Percentiles rank a stretch among this genome's conserved stretches.
Evolutionary conservation across 2,797 vertebrate genomes (phyloP).

Genomic region (Poecilia gillii): DNA sequence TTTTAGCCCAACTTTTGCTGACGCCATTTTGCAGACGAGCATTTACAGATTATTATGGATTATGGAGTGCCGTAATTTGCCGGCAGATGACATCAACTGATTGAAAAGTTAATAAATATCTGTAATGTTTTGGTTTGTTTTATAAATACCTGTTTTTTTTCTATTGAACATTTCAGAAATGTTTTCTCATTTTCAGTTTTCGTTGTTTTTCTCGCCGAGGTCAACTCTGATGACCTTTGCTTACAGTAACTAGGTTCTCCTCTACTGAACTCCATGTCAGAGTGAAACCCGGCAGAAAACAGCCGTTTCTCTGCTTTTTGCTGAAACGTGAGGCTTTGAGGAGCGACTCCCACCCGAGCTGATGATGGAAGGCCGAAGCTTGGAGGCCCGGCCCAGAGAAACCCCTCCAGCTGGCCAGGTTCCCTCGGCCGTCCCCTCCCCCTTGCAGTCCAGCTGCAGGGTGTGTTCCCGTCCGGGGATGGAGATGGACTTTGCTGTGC

Average conservation of each 20-base stretch:
- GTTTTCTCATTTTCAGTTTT: too few species aligned
- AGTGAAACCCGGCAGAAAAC: neutral
- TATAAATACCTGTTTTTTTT: too few species aligned
- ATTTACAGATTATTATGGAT: too few species aligned
- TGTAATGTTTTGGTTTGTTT: too few species aligned
- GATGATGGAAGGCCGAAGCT: conserved; percentile 85
- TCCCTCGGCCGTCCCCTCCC: conserved; percentile 85
- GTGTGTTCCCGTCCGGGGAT: conserved; percentile 89
- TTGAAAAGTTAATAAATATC: too few species aligned
- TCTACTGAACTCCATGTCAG: neutral
- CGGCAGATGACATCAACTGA: too few species aligned
- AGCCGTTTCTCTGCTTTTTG: neutral
- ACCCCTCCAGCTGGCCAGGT: conserved; percentile 68
- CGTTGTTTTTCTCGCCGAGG: too few species aligned
- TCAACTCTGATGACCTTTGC: too few species aligned
- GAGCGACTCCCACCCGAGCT: conserved; percentile 83
- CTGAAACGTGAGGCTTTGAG: neutral
- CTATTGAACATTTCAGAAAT: too few species aligned
- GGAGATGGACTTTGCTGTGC: conserved; percentile 92
- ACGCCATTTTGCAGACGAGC: too few species aligned
- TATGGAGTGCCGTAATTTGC: too few species aligned
- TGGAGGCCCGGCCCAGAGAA: conserved; percentile 81
- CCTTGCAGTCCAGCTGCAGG: conserved; percentile 95
- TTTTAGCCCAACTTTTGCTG: too few species aligned
- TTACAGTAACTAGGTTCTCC: neutral